Evolutionary conservation across 2,113 vertebrate species (phyloP).

Genomic region (Arenaria interpres): DNA sequence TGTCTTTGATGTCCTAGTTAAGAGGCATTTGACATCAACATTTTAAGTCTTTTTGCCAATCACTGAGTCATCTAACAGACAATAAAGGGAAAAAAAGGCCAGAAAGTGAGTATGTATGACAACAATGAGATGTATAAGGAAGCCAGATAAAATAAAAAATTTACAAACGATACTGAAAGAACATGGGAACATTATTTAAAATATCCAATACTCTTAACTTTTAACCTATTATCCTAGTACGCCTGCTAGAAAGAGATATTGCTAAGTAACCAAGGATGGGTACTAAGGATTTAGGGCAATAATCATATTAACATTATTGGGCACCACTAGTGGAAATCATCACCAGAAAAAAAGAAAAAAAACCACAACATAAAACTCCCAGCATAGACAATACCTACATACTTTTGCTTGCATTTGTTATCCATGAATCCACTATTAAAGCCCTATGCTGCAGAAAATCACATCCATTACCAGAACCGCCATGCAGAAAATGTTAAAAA

Average conservation of each 20-base stretch:
- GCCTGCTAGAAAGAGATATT: not conserved
- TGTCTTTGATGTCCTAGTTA: not conserved
- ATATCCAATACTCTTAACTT: not conserved
- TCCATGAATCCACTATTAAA: not conserved
- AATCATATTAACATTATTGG: not conserved
- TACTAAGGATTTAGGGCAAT: not conserved
- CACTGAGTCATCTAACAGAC: not conserved
- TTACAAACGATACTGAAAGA: not conserved
- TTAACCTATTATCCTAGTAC: not conserved
- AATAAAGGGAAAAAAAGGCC: not conserved
- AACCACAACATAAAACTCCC: not conserved
- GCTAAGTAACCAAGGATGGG: not conserved
- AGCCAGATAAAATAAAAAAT: not conserved
- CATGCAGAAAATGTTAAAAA: not conserved
- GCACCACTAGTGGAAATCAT: not conserved
- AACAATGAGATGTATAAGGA: not conserved
- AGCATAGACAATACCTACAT: not conserved
- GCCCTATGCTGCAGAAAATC: not conserved
- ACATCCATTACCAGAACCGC: not conserved
- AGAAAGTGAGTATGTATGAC: not conserved
- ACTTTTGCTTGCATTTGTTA: not conserved
- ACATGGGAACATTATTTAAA: not conserved
- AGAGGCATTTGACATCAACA: not conserved
- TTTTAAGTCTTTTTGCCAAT: not conserved
- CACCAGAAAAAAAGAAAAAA: not conserved